Evolutionary conservation across 2,797 vertebrate genomes (phyloP).

Genomic region (Ciconia nigra): DNA sequence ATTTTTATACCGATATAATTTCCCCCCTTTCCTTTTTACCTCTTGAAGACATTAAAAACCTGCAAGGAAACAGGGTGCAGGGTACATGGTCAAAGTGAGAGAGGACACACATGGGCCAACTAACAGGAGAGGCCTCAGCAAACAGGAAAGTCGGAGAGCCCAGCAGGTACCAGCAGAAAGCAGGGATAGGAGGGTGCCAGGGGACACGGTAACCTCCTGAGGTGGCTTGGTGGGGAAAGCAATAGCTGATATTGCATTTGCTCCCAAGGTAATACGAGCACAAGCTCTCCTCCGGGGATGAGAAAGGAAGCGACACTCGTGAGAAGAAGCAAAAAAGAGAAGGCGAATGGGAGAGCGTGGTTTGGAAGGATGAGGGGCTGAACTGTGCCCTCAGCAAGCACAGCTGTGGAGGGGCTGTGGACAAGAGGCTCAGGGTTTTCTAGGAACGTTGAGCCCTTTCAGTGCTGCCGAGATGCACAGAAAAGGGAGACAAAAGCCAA

Average conservation of each 20-base stretch:
- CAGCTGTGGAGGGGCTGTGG: not conserved
- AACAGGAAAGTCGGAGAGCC: not conserved
- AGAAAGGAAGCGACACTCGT: not conserved
- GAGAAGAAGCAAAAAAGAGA: not conserved
- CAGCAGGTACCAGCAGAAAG: not conserved
- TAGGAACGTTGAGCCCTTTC: not conserved
- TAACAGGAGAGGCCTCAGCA: not conserved
- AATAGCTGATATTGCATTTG: not conserved
- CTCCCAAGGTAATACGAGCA: not conserved
- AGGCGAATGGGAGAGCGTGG: not conserved
- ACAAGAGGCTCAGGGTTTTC: not conserved
- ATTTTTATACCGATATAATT: not conserved
- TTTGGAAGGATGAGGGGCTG: not conserved
- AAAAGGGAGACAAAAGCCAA: not conserved
- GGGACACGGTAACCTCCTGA: not conserved
- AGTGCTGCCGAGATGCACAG: not conserved
- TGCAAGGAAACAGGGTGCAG: not conserved
- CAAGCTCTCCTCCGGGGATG: not conserved
- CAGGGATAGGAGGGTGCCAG: not conserved
- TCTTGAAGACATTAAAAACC: slow-evolving; percentile 4
- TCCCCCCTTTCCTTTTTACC: not conserved
- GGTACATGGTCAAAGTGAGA: not conserved
- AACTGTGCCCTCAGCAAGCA: not conserved
- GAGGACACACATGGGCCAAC: not conserved
- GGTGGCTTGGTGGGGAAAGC: not conserved